These are phyloP conservation scores for Oreochromis tanganicae DNA, from an alignment of 2,113 vertebrate genomes.

Conservation along the genomic window DNA sequence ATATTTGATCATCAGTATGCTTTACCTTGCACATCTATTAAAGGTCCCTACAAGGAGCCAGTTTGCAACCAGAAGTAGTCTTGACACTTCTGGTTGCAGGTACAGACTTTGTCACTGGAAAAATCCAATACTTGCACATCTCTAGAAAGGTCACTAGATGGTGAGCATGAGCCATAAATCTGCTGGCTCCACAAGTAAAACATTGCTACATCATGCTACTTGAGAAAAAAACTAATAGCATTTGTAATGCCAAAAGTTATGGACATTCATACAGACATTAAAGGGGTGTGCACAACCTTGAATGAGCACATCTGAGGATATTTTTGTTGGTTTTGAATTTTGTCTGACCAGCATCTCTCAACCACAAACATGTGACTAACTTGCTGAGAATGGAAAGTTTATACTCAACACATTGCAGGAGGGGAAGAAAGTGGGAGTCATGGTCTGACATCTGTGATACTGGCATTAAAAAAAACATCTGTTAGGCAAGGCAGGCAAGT, in stretches of 20 bases:
- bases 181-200: background rate
- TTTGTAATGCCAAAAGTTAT: background rate
- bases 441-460: background rate
- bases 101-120: background rate
- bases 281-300: background rate
- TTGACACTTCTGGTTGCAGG: accelerated
- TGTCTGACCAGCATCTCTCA: background rate
- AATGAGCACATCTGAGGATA: background rate
- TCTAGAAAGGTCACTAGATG: background rate
- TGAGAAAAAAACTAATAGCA: background rate
- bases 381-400: background rate
- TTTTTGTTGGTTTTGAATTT: background rate
- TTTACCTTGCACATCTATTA: background rate
- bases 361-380: background rate
- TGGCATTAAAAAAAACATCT: background rate
- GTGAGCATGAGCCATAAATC: background rate
- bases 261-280: background rate
- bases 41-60: background rate
- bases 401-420: background rate
- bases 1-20: background rate
- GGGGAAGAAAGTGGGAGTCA: background rate
- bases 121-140: background rate
- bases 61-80: background rate
- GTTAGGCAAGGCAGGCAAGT: background rate
- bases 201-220: background rate